A percentile compares a stretch with the other conserved stretches of the same genome.
These are phyloP conservation scores for Pseudanteris insignis DNA, from an alignment of 2,888 invertebrate genomes.

Conservation along the genomic window DNA sequence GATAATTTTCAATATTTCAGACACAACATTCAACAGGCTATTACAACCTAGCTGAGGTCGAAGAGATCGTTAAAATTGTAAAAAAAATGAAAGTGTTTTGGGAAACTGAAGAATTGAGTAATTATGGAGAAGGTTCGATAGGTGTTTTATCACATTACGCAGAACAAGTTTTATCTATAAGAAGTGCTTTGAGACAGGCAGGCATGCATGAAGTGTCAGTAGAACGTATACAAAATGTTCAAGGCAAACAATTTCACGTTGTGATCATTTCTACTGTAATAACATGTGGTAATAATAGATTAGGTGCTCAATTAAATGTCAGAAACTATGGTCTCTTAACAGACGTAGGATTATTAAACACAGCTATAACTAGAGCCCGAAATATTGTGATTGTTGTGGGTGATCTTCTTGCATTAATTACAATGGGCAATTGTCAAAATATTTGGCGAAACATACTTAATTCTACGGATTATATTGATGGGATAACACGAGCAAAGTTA, in stretches of 20 bases:
- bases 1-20: conserved; percentile 47
- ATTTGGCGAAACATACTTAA: conserved; percentile 83
- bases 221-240: conserved; percentile 84
- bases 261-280: conserved; percentile 83
- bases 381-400: conserved; percentile 85
- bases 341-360: conserved; percentile 82
- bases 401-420: conserved; percentile 83
- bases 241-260: conserved; percentile 87
- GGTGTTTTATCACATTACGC: conserved; percentile 88
- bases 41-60: conserved; percentile 83
- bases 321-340: conserved; percentile 85
- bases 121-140: conserved; percentile 78
- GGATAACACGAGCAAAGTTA: conserved; percentile 48
- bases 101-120: conserved; percentile 78
- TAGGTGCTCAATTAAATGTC: conserved; percentile 67
- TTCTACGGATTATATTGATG: conserved; percentile 48
- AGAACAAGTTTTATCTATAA: conserved; percentile 80
- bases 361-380: conserved; percentile 84
- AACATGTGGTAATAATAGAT: conserved; percentile 77
- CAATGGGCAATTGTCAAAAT: conserved; percentile 79
- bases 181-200: conserved; percentile 78
- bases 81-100: conserved; percentile 77
- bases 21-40: conserved; percentile 76
- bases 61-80: conserved; percentile 81
- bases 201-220: conserved; percentile 80